Percentiles rank a stretch among this genome's conserved stretches.
phyloP scores from a whole-genome alignment of 2,113 vertebrate genomes.

The Tetrao urogallus region DNA sequence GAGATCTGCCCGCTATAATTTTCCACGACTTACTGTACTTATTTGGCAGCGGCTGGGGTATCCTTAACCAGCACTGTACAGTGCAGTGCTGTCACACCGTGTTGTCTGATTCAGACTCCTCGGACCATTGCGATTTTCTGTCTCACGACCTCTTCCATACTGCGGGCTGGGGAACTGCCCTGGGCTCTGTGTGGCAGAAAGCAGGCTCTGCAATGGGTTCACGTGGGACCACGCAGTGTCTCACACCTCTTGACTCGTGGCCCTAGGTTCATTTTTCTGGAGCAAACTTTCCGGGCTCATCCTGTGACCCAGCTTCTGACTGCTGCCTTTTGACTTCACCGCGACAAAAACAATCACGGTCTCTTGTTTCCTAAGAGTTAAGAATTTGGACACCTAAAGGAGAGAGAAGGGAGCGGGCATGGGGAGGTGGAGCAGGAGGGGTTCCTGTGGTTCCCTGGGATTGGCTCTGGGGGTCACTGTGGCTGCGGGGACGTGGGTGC shows the following conservation, averaged over 20 bases:
- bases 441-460: not conserved
- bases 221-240: not conserved
- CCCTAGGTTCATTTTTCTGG: not conserved
- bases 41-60: slow-evolving; percentile 30
- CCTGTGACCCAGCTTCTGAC: not conserved
- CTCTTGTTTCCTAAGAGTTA: not conserved
- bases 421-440: not conserved
- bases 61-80: slow-evolving; percentile 16
- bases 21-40: slow-evolving; percentile 23
- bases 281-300: not conserved
- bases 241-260: not conserved
- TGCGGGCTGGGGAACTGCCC: not conserved
- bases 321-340: not conserved
- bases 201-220: not conserved
- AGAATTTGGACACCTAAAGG: not conserved
- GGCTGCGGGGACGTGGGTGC: not conserved
- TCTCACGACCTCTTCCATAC: not conserved
- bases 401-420: not conserved
- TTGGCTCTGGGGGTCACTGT: slow-evolving; percentile 13
- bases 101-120: slow-evolving; percentile 22
- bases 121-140: not conserved
- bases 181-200: not conserved
- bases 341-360: not conserved
- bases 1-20: slow-evolving; percentile 28
- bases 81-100: not conserved